Conservation (phyloP, 2,113 vertebrate species). For the Cyanoliseus patagonus region DNA sequence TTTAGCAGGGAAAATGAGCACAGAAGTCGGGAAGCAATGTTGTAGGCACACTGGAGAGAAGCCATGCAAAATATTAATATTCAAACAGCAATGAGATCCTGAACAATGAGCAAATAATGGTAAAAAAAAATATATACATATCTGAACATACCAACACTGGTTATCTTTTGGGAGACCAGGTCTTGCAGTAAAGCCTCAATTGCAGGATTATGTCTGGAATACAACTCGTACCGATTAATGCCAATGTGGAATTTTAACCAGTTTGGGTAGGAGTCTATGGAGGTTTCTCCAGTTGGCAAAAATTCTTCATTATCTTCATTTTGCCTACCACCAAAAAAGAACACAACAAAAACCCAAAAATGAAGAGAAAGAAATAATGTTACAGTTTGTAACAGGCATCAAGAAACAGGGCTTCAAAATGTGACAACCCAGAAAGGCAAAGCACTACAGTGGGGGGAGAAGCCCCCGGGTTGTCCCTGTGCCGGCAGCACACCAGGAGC, state of each 20-base stretch:
- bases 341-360: background rate
- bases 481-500: background rate
- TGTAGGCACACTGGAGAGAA: background rate
- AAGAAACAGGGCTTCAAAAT: background rate
- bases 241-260: slow-evolving; percentile 98
- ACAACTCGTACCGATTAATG: slow-evolving; percentile 96
- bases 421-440: background rate
- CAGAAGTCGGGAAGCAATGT: background rate
- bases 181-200: slow-evolving; percentile 91
- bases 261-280: slow-evolving; percentile 92
- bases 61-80: slow-evolving; percentile 12
- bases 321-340: slow-evolving; percentile 76
- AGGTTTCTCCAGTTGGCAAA: slow-evolving; percentile 83
- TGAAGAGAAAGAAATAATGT: background rate
- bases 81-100: background rate
- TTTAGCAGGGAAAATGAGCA: background rate
- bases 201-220: slow-evolving; percentile 89
- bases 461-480: accelerated
- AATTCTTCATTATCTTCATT: slow-evolving; percentile 84
- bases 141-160: slow-evolving; percentile 90
- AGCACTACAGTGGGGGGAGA: background rate
- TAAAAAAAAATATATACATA: background rate
- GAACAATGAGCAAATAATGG: background rate
- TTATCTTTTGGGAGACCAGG: slow-evolving; percentile 90
- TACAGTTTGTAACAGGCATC: background rate